These are phyloP conservation scores for Trissolcus brochymenae DNA, from an alignment of 2,888 invertebrate species.

Conservation along the genomic window DNA sequence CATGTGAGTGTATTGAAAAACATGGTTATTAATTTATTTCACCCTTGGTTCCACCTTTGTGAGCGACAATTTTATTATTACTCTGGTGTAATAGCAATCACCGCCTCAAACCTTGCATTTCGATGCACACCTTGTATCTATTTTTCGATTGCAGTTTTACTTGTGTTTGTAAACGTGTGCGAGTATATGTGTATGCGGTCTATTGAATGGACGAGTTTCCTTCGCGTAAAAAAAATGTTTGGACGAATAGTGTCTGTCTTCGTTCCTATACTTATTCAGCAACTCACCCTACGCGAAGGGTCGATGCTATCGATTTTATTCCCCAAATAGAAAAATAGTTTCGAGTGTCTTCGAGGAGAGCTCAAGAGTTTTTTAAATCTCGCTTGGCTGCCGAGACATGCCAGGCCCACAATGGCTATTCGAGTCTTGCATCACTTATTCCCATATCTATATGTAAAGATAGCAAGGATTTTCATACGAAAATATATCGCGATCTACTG, in stretches of 20 bases:
- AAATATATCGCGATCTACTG: constrained; percentile 42
- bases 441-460: constrained; percentile 33
- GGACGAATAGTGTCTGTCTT: constrained; percentile 55
- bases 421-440: constrained; percentile 49
- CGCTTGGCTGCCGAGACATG: constrained; percentile 51
- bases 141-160: neutral
- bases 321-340: constrained; percentile 61
- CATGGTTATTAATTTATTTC: constrained; percentile 29
- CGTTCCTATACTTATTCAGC: constrained; percentile 54
- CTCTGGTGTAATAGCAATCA: constrained; percentile 32
- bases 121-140: constrained; percentile 14
- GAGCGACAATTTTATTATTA: constrained; percentile 25
- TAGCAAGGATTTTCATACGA: constrained; percentile 38
- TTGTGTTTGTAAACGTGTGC: constrained; percentile 11
- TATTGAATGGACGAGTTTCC: constrained; percentile 33
- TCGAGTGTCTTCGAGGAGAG: constrained; percentile 59
- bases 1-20: constrained; percentile 43
- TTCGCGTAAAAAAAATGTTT: constrained; percentile 47
- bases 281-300: constrained; percentile 52
- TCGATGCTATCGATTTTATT: constrained; percentile 61
- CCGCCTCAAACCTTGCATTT: constrained; percentile 20
- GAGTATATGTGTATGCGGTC: constrained; percentile 16
- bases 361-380: constrained; percentile 60
- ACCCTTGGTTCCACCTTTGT: constrained; percentile 19
- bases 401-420: constrained; percentile 50